Evolutionary conservation across 2,797 vertebrate genomes (phyloP).

Genomic region (Triplophysa bombifrons): DNA sequence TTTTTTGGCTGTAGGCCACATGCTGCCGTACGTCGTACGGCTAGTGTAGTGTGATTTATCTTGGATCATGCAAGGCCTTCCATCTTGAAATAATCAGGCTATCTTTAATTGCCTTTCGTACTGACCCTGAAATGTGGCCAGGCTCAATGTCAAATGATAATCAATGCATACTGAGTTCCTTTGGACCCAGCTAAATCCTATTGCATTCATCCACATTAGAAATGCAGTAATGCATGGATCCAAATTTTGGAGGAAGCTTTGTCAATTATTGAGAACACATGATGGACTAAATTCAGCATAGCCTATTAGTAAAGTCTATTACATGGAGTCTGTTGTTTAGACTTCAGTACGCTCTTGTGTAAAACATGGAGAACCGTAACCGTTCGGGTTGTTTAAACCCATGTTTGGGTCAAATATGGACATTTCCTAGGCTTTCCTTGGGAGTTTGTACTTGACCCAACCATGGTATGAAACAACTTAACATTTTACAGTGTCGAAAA

Average conservation of each 20-base stretch:
- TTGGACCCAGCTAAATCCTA: neutral
- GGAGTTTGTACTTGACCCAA: too few species aligned
- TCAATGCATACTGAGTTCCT: neutral
- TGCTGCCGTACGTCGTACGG: slow-evolving; percentile 64
- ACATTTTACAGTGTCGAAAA: neutral
- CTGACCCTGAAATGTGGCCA: neutral
- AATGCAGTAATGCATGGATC: neutral
- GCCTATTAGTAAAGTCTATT: neutral
- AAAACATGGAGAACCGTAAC: too few species aligned
- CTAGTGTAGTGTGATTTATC: slow-evolving; percentile 74
- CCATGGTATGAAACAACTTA: too few species aligned
- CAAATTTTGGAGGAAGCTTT: neutral
- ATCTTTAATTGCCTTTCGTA: slow-evolving; percentile 1
- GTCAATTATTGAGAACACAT: neutral
- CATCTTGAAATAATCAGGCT: slow-evolving; percentile 75
- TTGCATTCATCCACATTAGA: neutral
- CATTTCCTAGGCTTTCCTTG: too few species aligned
- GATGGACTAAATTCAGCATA: neutral
- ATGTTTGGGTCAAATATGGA: too few species aligned
- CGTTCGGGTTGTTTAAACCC: too few species aligned
- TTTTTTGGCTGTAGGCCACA: slow-evolving; percentile 50
- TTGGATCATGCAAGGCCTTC: slow-evolving; percentile 65
- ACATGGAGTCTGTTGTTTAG: too few species aligned
- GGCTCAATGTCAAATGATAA: neutral
- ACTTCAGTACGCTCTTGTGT: too few species aligned